Base-by-base conservation (phyloP, 2,888 invertebrate genomes). In the Dysmachus trigonus region DNA sequence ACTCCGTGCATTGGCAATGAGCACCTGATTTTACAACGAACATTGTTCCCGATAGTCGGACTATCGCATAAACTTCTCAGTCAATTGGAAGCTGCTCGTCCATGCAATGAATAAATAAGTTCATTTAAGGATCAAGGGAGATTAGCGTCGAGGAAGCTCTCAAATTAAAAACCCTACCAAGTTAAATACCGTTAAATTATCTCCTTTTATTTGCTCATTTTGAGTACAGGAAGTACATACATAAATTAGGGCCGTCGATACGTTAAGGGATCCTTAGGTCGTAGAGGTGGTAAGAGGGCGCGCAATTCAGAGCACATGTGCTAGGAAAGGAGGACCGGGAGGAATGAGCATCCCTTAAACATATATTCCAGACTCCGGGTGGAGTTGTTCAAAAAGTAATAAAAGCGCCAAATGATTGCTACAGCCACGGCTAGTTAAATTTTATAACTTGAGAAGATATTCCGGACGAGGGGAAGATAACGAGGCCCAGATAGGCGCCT, bases 331-430 rank as follows among this genome's bases (percentile, higher is more conserved):
- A n/a, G n/a, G n/a, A n/a, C n/a, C n/a, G n/a, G n/a, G n/a, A n/a
- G n/a, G 47, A 6, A 47, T 47, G 47, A 47, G 47, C 47, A 47
- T 4, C 47, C 47, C 47, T n/a, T 47, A 41, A 41, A 47, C 47
- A 47, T 47, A 62, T 62, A 62, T 51, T 51, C 62, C 13, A 22
- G 18, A 22, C 22, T 62, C 22, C 27, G 27, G 27, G 62, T 22
- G 62, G 62, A 62, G 62, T 77, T 41, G 77, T 77, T 77, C n/a
- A 77, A 77, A 77, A 77, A 47, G 77, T 77, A 77, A 77, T 77
- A 77, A 77, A 77, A 77, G 51, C 77, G 77, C 41, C 47, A 77
- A 77, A 77, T 77, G 77, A 77, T 77, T 41, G 77, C 77, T 77
- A 18, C 77, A 77, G 77, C 47, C 1, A 77, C 47, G 77, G 77